Evolutionary conservation across 2,888 invertebrate species (phyloP), one percentile per base, ranked within the genome.

Genomic region (Melieria picta): DNA sequence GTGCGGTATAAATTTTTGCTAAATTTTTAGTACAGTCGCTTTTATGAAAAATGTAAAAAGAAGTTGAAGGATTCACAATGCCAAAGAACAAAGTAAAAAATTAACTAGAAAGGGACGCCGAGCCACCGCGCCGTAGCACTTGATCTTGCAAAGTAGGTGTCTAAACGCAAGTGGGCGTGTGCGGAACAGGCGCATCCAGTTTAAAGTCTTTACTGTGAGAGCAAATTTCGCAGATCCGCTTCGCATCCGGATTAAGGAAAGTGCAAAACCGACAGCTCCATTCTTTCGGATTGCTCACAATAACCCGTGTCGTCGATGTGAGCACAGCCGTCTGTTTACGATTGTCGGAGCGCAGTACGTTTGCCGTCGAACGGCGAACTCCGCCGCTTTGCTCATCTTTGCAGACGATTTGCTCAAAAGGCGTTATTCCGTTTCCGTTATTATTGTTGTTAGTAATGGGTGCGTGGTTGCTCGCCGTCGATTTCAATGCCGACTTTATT

Each of bases 181-280:
- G 86, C 64, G 82, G 80, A 4, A 83, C 80, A 62, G 65, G 77
- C 43, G 76, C 68, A 73, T 85, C 85, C 87, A 89, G 64, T 73
- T 81, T 82, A 65, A 84, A 86, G 74, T 86, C 87, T 77, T 83
- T 84, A 74, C 85, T 83, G 79, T 90, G 92, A 61, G 89, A 89
- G 81, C 93, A 93, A 89, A 93, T 92, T 77, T 91, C 92, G 82
- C 93, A 93, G 76, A 93, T 90, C 61, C 89, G 89, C 63, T 85
- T 88, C 0, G 85, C 81, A 4, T 86, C 79, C 1, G 88, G 84
- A 84, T 93, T 93, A 13, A 91, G 85, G 82, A 88, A 93, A 10
- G 93, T 93, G 84, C 93, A 93, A 57, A 89, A 88, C 7, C 87
- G 86, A 82, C 93, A 93, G 74, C 90, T 89, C 93, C 93, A 93